A percentile compares a stretch with the other conserved stretches of the same genome.
phyloP scores from a whole-genome alignment of 2,113 vertebrate genomes.

The Anguilla japonica region DNA sequence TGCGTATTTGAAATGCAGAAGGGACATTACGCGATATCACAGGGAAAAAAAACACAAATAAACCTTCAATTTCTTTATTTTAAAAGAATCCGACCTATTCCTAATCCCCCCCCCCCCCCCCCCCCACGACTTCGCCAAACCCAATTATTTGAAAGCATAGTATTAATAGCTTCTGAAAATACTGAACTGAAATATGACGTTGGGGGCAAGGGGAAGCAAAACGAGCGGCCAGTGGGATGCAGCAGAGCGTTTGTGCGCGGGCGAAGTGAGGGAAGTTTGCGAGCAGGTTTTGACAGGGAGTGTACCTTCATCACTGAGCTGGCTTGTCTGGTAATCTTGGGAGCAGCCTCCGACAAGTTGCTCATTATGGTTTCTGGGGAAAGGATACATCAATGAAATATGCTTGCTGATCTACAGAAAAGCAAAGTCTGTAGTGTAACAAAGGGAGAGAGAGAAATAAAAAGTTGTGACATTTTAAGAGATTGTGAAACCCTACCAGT shows the following conservation, averaged over 20 bases:
- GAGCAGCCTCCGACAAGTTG: slow-evolving; percentile 67
- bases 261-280: neutral
- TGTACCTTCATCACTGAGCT: slow-evolving; percentile 80
- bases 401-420: neutral
- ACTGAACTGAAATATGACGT: neutral
- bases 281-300: neutral
- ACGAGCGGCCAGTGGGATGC: neutral
- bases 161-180: neutral
- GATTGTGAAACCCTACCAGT: neutral
- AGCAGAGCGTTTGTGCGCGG: neutral
- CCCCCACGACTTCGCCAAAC: neutral
- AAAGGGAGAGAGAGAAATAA: neutral
- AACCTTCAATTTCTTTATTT: neutral
- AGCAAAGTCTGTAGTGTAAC: no score
- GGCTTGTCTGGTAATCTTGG: slow-evolving; percentile 67
- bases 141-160: neutral
- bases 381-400: neutral
- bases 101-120: neutral
- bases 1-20: neutral
- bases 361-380: slow-evolving; percentile 60
- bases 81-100: no score
- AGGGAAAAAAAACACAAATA: neutral
- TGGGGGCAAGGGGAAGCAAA: neutral
- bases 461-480: slow-evolving; percentile 1
- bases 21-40: neutral